phyloP scores from a whole-genome alignment of 2,113 vertebrate species.

The Pantherophis guttatus region DNA sequence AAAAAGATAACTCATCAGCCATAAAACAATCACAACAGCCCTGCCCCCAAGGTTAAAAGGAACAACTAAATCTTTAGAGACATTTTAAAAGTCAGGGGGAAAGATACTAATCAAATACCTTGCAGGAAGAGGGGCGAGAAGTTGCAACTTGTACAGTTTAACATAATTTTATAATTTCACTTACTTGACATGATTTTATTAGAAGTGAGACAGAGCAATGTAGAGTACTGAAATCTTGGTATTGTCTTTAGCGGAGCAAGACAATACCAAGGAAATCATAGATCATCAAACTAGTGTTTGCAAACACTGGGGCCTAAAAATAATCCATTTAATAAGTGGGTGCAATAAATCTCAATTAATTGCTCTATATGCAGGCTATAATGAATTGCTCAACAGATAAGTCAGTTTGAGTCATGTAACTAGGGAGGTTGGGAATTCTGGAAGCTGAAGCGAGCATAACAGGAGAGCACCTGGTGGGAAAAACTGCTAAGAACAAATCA shows the following conservation, averaged over 20 bases:
- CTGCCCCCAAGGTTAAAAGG: background rate
- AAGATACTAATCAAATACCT: background rate
- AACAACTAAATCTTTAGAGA: background rate
- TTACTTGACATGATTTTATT: background rate
- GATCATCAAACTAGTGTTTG: background rate
- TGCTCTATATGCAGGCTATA: background rate
- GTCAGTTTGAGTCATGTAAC: background rate
- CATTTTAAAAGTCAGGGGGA: background rate
- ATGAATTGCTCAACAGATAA: background rate
- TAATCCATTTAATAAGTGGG: slow-evolving; percentile 4
- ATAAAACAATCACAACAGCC: background rate
- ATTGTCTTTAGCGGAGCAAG: background rate
- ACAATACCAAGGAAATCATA: slow-evolving; percentile 14
- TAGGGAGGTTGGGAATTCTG: background rate
- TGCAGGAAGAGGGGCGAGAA: background rate
- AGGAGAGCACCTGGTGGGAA: background rate
- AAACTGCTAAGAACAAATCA: background rate
- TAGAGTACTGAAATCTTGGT: background rate
- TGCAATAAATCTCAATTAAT: slow-evolving; percentile 15
- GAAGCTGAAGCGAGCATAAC: background rate
- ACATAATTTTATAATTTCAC: background rate
- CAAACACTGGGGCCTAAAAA: background rate
- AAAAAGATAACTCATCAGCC: background rate
- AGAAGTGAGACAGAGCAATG: background rate
- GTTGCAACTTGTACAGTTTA: background rate